Percentiles rank a stretch among this genome's conserved stretches.
Conservation (phyloP, 2,888 invertebrate genomes). For the Rhingia rostrata region DNA sequence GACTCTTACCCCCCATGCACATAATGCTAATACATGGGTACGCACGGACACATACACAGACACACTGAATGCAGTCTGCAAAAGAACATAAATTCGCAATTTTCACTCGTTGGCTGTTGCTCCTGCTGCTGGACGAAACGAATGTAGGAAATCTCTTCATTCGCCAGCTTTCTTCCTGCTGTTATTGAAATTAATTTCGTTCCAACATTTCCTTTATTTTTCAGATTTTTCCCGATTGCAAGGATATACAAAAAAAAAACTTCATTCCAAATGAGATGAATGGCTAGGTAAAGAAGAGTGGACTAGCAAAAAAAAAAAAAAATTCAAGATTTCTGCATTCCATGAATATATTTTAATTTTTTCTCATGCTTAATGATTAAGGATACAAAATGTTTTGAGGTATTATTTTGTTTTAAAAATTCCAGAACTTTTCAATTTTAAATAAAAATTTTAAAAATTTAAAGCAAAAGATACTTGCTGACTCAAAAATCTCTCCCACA, state of each 20-base stretch:
- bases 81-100: constrained; percentile 15
- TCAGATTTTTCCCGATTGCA: neutral
- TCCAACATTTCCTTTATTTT: constrained; percentile 3
- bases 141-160: constrained; percentile 12
- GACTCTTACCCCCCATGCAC: neutral
- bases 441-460: no score
- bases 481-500: no score
- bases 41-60: no score
- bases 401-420: no score
- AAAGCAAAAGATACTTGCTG: no score
- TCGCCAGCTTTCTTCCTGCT: constrained; percentile 5
- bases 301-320: no score
- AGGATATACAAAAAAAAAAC: constrained; percentile 32
- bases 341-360: no score
- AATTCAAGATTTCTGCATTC: no score
- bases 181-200: constrained; percentile 43
- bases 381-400: no score
- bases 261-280: constrained; percentile 41
- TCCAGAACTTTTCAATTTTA: no score
- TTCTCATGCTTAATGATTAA: no score
- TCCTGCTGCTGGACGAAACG: neutral
- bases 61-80: constrained; percentile 23
- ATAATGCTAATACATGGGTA: neutral
- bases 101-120: constrained; percentile 11
- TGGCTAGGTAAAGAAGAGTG: no score